These are phyloP conservation scores for Proisotoma minuta DNA, from an alignment of 2,888 invertebrate species.

Conservation along the genomic window DNA sequence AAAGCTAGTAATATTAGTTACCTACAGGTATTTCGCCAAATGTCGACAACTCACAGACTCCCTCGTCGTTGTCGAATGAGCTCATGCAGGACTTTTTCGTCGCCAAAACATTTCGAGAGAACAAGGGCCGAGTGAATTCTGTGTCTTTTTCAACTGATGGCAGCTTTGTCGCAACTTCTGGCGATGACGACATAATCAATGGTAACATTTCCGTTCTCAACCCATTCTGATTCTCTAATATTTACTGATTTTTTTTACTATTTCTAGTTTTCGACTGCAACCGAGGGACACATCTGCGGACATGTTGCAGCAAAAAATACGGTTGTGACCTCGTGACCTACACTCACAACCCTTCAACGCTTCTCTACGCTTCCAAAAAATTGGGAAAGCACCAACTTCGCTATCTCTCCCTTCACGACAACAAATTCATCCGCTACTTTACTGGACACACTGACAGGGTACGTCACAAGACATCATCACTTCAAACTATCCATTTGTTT, in stretches of 20 bases:
- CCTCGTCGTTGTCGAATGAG: background rate
- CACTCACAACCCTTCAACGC: background rate
- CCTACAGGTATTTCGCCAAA: no score
- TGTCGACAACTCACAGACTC: no score
- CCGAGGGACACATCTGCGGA: background rate
- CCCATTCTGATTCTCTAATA: no score
- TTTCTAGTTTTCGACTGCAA: background rate
- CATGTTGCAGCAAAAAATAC: background rate
- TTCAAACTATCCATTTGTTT: background rate
- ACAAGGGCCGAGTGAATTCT: background rate
- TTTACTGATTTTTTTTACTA: no score
- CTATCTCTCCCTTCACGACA: constrained; percentile 2
- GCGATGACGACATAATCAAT: background rate
- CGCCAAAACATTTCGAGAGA: background rate
- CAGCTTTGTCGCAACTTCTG: background rate
- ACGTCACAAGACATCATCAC: background rate
- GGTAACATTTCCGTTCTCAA: no score
- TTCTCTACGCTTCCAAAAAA: background rate
- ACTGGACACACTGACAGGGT: constrained; percentile 1
- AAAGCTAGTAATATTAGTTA: no score
- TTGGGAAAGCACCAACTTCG: background rate
- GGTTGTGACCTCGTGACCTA: background rate
- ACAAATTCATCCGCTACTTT: constrained; percentile 6
- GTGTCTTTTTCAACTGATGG: background rate
- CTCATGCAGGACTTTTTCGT: background rate